Percentiles rank a stretch among this genome's conserved stretches.
These are phyloP conservation scores for Drosophila miranda DNA, from an alignment of 1,140 invertebrate species.

Conservation along the genomic window DNA sequence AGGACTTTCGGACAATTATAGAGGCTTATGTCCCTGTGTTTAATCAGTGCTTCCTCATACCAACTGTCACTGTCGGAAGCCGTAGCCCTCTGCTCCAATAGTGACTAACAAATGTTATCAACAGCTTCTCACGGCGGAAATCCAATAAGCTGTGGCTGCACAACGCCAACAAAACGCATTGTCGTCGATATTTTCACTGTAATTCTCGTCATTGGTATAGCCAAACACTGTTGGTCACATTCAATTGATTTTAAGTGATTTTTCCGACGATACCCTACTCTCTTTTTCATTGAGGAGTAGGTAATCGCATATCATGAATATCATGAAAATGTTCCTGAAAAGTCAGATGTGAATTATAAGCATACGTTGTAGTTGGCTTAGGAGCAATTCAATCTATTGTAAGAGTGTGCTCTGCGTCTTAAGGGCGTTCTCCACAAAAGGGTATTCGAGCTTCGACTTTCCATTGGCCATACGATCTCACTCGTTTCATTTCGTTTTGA, in stretches of 20 bases:
- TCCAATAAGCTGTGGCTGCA: constrained; percentile 66
- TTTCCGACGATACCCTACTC: constrained; percentile 47
- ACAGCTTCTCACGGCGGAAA: constrained; percentile 55
- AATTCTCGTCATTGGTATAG: constrained; percentile 36
- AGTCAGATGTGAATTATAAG: too few species aligned
- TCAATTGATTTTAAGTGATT: constrained; percentile 71
- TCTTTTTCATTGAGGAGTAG: background rate
- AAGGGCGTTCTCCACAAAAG: background rate
- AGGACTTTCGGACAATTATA: constrained; percentile 43
- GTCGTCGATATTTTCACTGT: constrained; percentile 65
- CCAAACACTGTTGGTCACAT: constrained; percentile 53
- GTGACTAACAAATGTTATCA: constrained; percentile 42
- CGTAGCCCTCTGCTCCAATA: background rate
- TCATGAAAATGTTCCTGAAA: too few species aligned
- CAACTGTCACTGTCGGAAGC: constrained; percentile 32
- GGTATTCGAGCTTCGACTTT: background rate
- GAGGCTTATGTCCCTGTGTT: constrained; percentile 11
- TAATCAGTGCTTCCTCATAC: constrained; percentile 20
- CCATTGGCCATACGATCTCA: background rate
- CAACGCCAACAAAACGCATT: constrained; percentile 55
- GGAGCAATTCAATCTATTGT: too few species aligned
- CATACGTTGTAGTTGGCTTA: too few species aligned
- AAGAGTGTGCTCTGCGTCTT: background rate
- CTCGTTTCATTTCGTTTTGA: constrained; percentile 23
- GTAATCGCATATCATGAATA: too few species aligned